phyloP scores from a whole-genome alignment of 2,113 vertebrate species.

The Thunnus maccoyii region DNA sequence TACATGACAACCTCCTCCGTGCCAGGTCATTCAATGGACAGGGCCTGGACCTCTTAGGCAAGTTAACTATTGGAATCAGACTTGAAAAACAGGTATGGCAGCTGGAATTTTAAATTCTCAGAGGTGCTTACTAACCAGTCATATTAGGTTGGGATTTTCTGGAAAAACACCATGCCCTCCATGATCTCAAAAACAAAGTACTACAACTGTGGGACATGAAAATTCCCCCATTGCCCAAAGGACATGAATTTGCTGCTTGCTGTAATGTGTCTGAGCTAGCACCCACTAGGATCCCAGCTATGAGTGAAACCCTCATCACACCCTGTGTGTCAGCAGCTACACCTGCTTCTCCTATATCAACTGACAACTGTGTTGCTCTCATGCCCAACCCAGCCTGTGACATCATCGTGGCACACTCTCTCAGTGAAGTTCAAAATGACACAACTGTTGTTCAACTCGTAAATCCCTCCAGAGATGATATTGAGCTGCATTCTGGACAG shows the following conservation, averaged over 20 bases:
- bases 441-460: neutral
- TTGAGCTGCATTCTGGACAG: slow-evolving; percentile 17
- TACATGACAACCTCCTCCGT: neutral
- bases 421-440: slow-evolving; percentile 22
- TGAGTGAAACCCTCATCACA: slow-evolving; percentile 15
- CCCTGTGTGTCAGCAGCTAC: neutral
- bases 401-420: slow-evolving; percentile 5
- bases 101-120: slow-evolving; percentile 16
- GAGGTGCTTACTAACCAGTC: slow-evolving; percentile 2
- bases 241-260: neutral
- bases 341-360: neutral
- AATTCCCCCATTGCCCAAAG: neutral
- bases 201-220: slow-evolving; percentile 2
- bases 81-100: neutral
- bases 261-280: neutral
- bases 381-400: slow-evolving; percentile 14
- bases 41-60: neutral
- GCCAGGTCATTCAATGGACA: neutral
- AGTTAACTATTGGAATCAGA: neutral
- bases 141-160: neutral
- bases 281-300: neutral
- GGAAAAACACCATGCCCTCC: neutral
- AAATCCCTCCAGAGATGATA: neutral
- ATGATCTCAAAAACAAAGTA: neutral
- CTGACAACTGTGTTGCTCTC: slow-evolving; percentile 10